phyloP scores from a whole-genome alignment of 2,888 invertebrate genomes.

The Conistra vaccinii region DNA sequence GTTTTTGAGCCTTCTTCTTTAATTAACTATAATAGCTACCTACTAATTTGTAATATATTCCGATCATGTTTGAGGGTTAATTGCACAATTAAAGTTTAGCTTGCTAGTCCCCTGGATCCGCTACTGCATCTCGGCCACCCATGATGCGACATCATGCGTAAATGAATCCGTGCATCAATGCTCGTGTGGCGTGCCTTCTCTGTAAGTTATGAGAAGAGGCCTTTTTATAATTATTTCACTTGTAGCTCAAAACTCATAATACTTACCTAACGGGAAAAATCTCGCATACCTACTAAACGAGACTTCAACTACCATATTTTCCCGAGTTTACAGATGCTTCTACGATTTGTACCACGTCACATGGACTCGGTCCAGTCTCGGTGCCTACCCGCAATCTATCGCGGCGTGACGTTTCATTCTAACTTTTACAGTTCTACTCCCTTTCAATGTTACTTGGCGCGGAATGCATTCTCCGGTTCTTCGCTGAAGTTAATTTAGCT shows the following conservation, averaged over 20 bases:
- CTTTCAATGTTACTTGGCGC: neutral
- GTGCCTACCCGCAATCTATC: slow-evolving; percentile 1
- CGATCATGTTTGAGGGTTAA: too few relatives aligned
- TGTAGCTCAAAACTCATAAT: neutral
- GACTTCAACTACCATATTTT: neutral
- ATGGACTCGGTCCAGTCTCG: neutral
- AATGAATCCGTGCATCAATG: neutral
- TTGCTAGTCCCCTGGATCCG: too few relatives aligned
- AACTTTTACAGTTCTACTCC: slow-evolving; percentile 16
- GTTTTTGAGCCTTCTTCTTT: too few relatives aligned
- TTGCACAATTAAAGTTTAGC: too few relatives aligned
- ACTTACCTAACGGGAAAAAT: neutral
- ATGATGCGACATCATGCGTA: too few relatives aligned
- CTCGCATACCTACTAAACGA: neutral
- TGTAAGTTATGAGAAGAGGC: neutral
- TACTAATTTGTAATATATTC: too few relatives aligned
- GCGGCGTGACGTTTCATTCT: slow-evolving; percentile 10
- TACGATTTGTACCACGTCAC: neutral
- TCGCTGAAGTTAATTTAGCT: slow-evolving; percentile 7
- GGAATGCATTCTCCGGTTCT: neutral
- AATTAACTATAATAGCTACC: too few relatives aligned
- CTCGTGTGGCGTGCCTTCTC: neutral
- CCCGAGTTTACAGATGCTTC: neutral
- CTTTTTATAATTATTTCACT: neutral
- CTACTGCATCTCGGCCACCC: too few relatives aligned